Evolutionary conservation across 2,888 invertebrate genomes (phyloP), one percentile per base, ranked within the genome.

Genomic region (Megalurothrips usitatus): DNA sequence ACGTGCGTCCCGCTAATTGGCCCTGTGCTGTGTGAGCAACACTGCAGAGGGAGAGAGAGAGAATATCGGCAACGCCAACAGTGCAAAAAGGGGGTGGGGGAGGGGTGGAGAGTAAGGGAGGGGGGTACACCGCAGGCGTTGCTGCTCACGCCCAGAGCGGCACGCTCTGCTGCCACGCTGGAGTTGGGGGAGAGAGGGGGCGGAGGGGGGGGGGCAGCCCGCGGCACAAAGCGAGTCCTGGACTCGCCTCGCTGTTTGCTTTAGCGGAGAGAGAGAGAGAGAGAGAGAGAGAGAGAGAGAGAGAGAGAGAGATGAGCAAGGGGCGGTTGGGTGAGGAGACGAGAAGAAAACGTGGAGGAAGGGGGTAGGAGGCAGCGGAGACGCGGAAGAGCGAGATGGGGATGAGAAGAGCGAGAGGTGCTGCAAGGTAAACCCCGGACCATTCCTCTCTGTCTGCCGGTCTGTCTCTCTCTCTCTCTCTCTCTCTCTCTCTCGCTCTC

Each of bases 111-210:
- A 6, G n/a, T n/a, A n/a, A n/a, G 68, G 68, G 23, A 8, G 68
- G 68, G 68, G 68, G 68, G 68, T 12, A 26, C 68, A 75, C 68
- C 68, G 68, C 68, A 75, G 68, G 68, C 68, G 68, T 75, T 75
- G 12, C 68, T 12, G 68, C 68, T 75, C 68, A 75, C 68, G 68
- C 68, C 68, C n/a, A 26, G 68, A 75, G 68, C 68, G 68, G 19
- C 58, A 58, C 58, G 58, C 26, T 26, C 26, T 14, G 58, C 58
- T 58, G 58, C 58, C 17, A 43, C 34, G 34, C 34, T 43, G 34
- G 34, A 43, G 34, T 43, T 43, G 34, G 34, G 34, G n/a, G n/a
- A n/a, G n/a, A n/a, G n/a, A 43, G 6, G 34, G 34, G 34, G 34
- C 34, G 34, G 34, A 43, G 34, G 34, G 34, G 34, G 34, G 34